These are phyloP conservation scores for Chirona hameri DNA, from an alignment of 2,888 invertebrate genomes.

Conservation along the genomic window DNA sequence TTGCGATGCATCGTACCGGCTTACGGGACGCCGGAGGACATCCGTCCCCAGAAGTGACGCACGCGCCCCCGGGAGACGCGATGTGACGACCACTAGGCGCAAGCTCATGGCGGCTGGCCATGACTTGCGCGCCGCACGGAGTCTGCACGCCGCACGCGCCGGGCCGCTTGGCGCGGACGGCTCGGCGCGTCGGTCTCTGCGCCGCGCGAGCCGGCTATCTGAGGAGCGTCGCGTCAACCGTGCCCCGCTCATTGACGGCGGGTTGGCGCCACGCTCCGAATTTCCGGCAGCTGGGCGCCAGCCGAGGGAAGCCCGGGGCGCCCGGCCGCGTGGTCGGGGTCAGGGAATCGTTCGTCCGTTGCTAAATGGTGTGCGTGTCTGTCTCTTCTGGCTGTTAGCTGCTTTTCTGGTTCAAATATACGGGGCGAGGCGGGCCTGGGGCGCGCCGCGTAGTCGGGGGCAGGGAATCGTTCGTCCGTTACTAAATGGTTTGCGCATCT, in stretches of 20 bases:
- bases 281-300: neutral
- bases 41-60: neutral
- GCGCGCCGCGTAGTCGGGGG: no score
- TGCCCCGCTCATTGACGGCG: neutral
- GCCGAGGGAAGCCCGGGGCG: neutral
- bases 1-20: neutral
- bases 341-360: no score
- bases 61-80: neutral
- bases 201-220: neutral
- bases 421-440: no score
- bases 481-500: no score
- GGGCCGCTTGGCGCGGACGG: no score
- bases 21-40: neutral
- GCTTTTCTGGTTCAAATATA: no score
- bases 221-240: neutral
- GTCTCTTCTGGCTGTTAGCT: no score
- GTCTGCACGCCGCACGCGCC: no score
- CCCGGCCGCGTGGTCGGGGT: neutral
- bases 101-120: neutral
- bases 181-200: neutral
- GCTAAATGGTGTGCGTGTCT: no score
- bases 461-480: no score
- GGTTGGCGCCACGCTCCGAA: conserved; percentile 24
- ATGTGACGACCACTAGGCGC: neutral
- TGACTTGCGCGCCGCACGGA: neutral